Evolutionary conservation across 2,888 invertebrate genomes (phyloP), one percentile per base, ranked within the genome.

Genomic region (Elgonia sp.): DNA sequence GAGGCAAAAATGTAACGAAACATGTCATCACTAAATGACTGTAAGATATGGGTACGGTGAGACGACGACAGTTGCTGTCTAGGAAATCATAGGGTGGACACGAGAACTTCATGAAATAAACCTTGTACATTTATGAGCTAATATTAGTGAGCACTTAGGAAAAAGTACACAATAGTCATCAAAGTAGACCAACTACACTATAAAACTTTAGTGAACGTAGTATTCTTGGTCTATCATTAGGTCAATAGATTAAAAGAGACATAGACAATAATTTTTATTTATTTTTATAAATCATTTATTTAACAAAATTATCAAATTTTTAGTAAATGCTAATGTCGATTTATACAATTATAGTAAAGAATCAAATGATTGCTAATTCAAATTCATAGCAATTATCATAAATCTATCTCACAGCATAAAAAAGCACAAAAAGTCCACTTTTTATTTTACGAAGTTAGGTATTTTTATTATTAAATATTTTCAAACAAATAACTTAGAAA

Each of bases 51-150:
- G 70, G 42, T 50, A 77, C 55, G 81, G 84, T 88, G 88, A 79
- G 85, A 88, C 88, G 82, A 79, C 70, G 85, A 85, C 88, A 85
- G 88, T 88, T 85, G 70, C 72, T 77, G 79, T 10, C 79, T 82
- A 82, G 82, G 63, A 85, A 88, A 83, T 88, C 85, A 88, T 83
- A 88, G 85, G 85, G 79, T 83, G 65, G 37, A 62, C 57, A 40
- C 53, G n/a, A 69, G 39, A 85, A 85, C 85, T 85, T 85, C 62
- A 50, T 29, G 83, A 85, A 85, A 83, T 83, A 88, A 88, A 75
- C 83, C 63, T 62, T 60, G 77, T 29, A 37, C 73, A 63, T 85
- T 73, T 88, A 82, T 84, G 79, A 87, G 86, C 42, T 69, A 62
- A 81, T 88, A 63, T 67, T n/a, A 75, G 76, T 70, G 86, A 62